phyloP scores from a whole-genome alignment of 2,888 invertebrate genomes.

The Anoplius nigerrimus region DNA sequence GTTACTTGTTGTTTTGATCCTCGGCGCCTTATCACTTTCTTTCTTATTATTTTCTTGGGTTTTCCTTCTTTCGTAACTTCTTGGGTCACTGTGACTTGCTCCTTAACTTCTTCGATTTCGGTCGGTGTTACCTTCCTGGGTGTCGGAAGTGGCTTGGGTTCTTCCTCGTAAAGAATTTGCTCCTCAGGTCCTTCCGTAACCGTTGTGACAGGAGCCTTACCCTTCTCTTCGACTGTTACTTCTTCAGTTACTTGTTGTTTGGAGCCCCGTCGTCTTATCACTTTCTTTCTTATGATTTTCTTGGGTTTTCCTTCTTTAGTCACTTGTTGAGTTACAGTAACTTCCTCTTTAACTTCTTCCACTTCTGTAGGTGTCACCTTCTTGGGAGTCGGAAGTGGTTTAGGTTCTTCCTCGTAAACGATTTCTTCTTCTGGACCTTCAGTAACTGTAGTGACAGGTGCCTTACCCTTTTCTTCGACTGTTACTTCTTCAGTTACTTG shows the following conservation, averaged over 20 bases:
- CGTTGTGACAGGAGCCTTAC: slow-evolving; percentile 48
- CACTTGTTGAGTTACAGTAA: slow-evolving; percentile 60
- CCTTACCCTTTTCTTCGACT: slow-evolving; percentile 63
- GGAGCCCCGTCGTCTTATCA: slow-evolving; percentile 74
- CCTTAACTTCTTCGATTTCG: slow-evolving; percentile 43
- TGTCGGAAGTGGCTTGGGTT: slow-evolving; percentile 47
- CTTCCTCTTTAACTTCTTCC: slow-evolving; percentile 60
- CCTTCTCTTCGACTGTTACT: slow-evolving; percentile 60
- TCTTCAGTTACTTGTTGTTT: slow-evolving; percentile 60
- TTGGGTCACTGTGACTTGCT: slow-evolving; percentile 46
- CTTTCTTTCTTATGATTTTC: slow-evolving; percentile 72
- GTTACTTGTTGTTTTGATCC: slow-evolving; percentile 63
- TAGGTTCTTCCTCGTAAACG: slow-evolving; percentile 63
- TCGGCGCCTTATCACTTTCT: neutral
- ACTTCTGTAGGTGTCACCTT: slow-evolving; percentile 49
- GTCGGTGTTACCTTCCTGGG: slow-evolving; percentile 62
- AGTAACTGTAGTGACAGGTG: slow-evolving; percentile 71
- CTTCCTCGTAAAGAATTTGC: slow-evolving; percentile 12
- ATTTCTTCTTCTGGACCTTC: slow-evolving; percentile 56
- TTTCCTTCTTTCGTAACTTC: slow-evolving; percentile 51
- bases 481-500: slow-evolving; percentile 60
- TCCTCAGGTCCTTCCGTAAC: slow-evolving; percentile 46
- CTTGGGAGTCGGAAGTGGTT: slow-evolving; percentile 62
- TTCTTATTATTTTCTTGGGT: neutral
- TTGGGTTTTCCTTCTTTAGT: slow-evolving; percentile 66